A percentile compares a stretch with the other conserved stretches of the same genome.
Conservation (phyloP, 2,888 invertebrate genomes). For the Dorcus hopei region DNA sequence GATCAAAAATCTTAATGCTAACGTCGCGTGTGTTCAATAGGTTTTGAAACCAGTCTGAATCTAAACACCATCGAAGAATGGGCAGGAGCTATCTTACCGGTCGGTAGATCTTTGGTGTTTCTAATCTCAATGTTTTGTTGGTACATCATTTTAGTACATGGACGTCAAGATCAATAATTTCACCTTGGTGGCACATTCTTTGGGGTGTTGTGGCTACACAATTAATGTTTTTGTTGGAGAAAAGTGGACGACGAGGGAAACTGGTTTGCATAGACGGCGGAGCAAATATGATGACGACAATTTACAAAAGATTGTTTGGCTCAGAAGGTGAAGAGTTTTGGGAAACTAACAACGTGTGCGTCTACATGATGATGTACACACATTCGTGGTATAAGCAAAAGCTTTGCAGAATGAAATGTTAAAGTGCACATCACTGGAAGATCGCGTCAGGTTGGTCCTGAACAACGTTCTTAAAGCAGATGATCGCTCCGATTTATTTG, state of each 20-base stretch:
- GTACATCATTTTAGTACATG: background rate
- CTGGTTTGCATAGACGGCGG: conserved; percentile 73
- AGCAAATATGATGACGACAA: conserved; percentile 38
- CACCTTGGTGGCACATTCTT: conserved; percentile 81
- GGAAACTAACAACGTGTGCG: conserved; percentile 55
- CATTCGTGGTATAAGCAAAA: background rate
- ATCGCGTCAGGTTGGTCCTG: background rate
- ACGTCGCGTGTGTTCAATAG: conserved; percentile 57
- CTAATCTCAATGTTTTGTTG: background rate
- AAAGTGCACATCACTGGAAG: background rate
- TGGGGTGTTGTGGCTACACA: conserved; percentile 75
- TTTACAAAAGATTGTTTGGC: conserved; percentile 49
- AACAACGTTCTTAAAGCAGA: background rate
- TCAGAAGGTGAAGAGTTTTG: conserved; percentile 50
- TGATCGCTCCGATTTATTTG: background rate
- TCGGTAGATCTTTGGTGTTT: conserved; percentile 46
- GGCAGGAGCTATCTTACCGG: conserved; percentile 53
- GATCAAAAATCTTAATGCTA: conserved; percentile 52
- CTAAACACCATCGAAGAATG: conserved; percentile 53
- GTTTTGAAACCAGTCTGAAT: conserved; percentile 47
- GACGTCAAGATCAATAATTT: conserved; percentile 47
- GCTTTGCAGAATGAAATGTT: background rate
- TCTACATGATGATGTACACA: conserved; percentile 47
- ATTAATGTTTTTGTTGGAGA: conserved; percentile 67
- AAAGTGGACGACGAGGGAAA: conserved; percentile 56